Conservation (phyloP, 2,113 vertebrate species). For the Andinoacara biseriatus region DNA sequence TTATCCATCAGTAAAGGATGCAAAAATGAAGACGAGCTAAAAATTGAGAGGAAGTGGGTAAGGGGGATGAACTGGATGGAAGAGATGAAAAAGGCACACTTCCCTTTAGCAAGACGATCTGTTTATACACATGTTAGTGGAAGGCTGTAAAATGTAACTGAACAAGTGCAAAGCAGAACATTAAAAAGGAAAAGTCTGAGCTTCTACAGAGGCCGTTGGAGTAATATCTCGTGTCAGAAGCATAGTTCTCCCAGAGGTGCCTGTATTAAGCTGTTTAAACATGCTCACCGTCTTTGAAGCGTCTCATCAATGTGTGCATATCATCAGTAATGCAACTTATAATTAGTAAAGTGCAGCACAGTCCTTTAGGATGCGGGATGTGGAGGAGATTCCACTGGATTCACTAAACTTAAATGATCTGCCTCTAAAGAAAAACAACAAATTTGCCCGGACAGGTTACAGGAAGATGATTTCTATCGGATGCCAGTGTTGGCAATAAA, state of each 20-base stretch:
- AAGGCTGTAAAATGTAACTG: not conserved
- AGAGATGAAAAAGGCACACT: constrained; percentile 5
- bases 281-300: constrained; percentile 29
- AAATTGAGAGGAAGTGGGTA: not conserved
- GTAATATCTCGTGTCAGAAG: constrained; percentile 10
- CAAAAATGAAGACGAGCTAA: not conserved
- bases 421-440: not conserved
- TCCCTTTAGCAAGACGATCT: constrained; percentile 11
- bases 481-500: not conserved
- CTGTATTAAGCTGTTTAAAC: constrained; percentile 28
- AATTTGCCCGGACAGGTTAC: not conserved
- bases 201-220: not conserved
- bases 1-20: constrained; percentile 10
- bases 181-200: not conserved
- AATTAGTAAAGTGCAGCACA: constrained; percentile 42
- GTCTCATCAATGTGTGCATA: constrained; percentile 32
- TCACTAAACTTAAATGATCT: not conserved
- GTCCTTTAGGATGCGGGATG: constrained; percentile 1
- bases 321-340: constrained; percentile 42
- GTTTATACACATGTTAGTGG: not conserved
- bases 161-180: not conserved
- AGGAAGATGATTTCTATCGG: not conserved
- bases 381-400: not conserved
- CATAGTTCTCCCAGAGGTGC: not conserved
- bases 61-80: not conserved